phyloP scores from a whole-genome alignment of 2,797 vertebrate species.

The Pseudochirops corinnae region DNA sequence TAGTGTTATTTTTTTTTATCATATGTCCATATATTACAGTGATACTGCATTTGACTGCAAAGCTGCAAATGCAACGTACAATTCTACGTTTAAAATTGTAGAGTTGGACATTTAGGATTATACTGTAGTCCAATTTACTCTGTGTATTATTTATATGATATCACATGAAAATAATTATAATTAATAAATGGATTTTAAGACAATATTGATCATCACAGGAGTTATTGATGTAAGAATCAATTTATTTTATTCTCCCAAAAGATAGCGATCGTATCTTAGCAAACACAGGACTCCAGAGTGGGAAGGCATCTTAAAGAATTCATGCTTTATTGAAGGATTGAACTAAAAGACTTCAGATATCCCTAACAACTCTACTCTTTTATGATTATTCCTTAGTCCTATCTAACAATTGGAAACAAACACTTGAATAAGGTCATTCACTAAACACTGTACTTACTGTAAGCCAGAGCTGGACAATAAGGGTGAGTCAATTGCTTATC shows the following conservation, averaged over 20 bases:
- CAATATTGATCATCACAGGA: background rate
- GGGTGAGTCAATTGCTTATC: constrained; percentile 45
- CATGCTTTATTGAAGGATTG: background rate
- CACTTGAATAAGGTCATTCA: constrained; percentile 33
- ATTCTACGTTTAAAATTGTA: too few relatives aligned
- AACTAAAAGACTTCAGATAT: background rate
- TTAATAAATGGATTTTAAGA: too few relatives aligned
- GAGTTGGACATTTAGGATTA: too few relatives aligned
- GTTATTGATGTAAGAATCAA: background rate
- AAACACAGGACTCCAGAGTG: background rate
- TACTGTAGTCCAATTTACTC: too few relatives aligned
- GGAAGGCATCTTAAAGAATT: background rate
- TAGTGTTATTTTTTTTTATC: too few relatives aligned
- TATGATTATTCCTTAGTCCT: background rate
- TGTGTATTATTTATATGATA: too few relatives aligned
- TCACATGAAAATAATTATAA: background rate
- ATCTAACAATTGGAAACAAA: constrained; percentile 57
- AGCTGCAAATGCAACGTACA: too few relatives aligned
- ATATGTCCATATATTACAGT: too few relatives aligned
- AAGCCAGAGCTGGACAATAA: constrained; percentile 44
- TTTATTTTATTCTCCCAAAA: background rate
- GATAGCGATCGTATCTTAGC: constrained; percentile 45
- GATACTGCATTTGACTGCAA: too few relatives aligned
- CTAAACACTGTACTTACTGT: constrained; percentile 31
- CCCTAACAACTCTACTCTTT: background rate